Percentiles rank a stretch among this genome's conserved stretches.
Evolutionary conservation across 2,113 vertebrate genomes (phyloP).

Genomic region (Tenrec ecaudatus): DNA sequence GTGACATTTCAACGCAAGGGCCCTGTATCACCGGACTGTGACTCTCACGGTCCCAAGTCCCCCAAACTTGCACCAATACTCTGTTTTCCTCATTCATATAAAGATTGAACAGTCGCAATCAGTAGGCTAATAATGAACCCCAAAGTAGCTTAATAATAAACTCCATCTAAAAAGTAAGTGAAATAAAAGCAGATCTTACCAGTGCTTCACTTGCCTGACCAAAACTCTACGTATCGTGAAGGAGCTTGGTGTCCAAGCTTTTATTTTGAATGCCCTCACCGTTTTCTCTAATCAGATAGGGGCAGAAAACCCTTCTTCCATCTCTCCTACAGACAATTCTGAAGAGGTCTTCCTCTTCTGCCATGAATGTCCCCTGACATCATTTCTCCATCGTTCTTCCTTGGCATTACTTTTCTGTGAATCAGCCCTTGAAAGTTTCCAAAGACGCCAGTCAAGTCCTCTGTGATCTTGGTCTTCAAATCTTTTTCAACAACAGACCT

Average conservation of each 20-base stretch:
- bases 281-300: neutral
- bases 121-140: neutral
- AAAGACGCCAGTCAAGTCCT: neutral
- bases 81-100: neutral
- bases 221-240: too few relatives aligned
- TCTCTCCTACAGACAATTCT: too few relatives aligned
- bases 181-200: neutral
- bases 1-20: neutral
- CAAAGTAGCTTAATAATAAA: neutral
- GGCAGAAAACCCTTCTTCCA: neutral
- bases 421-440: neutral
- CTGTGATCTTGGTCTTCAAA: neutral
- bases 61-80: neutral
- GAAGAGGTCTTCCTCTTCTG: neutral
- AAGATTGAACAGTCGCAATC: neutral
- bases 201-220: neutral
- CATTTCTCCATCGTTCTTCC: neutral
- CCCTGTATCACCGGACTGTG: too few relatives aligned
- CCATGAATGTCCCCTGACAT: neutral
- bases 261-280: neutral
- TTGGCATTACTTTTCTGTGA: accelerated
- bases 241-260: neutral
- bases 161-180: neutral
- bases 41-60: too few relatives aligned
- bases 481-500: neutral